Conservation (phyloP, 1,140 invertebrate species). For the Subanguina moxae region DNA sequence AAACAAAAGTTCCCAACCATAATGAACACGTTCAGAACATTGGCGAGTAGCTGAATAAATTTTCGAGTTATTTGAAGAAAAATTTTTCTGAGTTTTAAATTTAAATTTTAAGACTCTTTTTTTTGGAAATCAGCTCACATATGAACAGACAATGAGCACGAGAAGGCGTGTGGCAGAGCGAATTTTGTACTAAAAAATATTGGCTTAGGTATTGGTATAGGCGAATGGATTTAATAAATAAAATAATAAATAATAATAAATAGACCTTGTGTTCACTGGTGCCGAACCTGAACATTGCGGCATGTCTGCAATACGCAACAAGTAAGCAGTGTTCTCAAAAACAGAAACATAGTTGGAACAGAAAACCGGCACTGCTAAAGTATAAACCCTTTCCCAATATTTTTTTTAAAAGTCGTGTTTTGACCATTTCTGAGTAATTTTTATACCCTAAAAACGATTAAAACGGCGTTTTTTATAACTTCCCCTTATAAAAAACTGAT, state of each 20-base stretch:
- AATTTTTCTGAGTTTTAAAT: no score
- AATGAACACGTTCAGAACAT: constrained; percentile 41
- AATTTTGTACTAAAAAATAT: constrained; percentile 38
- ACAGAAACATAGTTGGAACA: no score
- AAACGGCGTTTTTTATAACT: no score
- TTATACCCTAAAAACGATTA: no score
- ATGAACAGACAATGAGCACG: constrained; percentile 47
- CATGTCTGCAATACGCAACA: constrained; percentile 7
- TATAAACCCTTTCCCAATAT: no score
- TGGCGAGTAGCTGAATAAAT: constrained; percentile 23
- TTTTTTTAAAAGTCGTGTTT: no score
- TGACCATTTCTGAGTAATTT: no score
- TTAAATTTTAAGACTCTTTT: neutral
- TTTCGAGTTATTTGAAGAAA: neutral
- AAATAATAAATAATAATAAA: no score
- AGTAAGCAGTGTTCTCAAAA: no score
- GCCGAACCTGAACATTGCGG: constrained; percentile 46
- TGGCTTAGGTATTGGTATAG: neutral
- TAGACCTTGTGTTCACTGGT: constrained; percentile 43
- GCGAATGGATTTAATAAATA: no score
- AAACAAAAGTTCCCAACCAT: constrained; percentile 11
- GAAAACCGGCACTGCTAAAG: no score
- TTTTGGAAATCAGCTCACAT: constrained; percentile 15
- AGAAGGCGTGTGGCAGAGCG: constrained; percentile 46
- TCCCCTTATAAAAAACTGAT: no score